These are phyloP conservation scores for Criorhina ranunculi DNA, from an alignment of 2,888 invertebrate genomes.

Conservation along the genomic window DNA sequence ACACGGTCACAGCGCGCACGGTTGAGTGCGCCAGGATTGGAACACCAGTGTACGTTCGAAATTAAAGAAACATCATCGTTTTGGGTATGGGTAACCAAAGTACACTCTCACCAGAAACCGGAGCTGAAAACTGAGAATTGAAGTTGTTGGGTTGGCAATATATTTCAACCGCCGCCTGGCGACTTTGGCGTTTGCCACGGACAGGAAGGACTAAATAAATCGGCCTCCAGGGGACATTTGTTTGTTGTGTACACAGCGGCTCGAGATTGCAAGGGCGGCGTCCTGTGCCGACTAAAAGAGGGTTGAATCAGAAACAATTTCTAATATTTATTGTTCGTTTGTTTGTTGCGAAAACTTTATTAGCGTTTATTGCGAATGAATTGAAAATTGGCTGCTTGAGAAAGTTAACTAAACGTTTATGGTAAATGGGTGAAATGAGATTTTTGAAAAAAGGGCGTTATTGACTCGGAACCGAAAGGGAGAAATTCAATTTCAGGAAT, in stretches of 20 bases:
- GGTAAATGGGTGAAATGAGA: slow-evolving; percentile 38
- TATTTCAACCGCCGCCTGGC: slow-evolving; percentile 31
- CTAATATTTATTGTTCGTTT: slow-evolving; percentile 62
- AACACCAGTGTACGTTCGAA: slow-evolving; percentile 33
- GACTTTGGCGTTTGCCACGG: slow-evolving; percentile 47
- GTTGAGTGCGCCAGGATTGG: slow-evolving; percentile 20
- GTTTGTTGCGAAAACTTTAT: slow-evolving; percentile 65
- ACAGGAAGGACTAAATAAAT: slow-evolving; percentile 72
- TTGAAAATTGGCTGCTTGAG: slow-evolving; percentile 65
- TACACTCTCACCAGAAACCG: slow-evolving; percentile 25
- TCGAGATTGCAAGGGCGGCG: slow-evolving; percentile 43
- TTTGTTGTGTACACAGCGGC: slow-evolving; percentile 59
- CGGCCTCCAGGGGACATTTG: slow-evolving; percentile 68
- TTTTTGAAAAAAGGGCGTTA: slow-evolving; percentile 3
- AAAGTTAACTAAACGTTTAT: slow-evolving; percentile 50
- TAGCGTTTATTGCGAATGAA: slow-evolving; percentile 72
- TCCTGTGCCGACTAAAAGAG: slow-evolving; percentile 13
- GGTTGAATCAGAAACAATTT: slow-evolving; percentile 64
- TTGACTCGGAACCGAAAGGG: slow-evolving; percentile 32
- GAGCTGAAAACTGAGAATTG: slow-evolving; percentile 16
- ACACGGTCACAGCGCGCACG: slow-evolving; percentile 32
- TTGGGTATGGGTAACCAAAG: slow-evolving; percentile 2
- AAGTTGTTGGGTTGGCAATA: slow-evolving; percentile 30
- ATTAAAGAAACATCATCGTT: slow-evolving; percentile 69
- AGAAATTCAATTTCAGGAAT: slow-evolving; percentile 43